phyloP scores from a whole-genome alignment of 1,140 invertebrate species.

The Wiebesia pumilae region DNA sequence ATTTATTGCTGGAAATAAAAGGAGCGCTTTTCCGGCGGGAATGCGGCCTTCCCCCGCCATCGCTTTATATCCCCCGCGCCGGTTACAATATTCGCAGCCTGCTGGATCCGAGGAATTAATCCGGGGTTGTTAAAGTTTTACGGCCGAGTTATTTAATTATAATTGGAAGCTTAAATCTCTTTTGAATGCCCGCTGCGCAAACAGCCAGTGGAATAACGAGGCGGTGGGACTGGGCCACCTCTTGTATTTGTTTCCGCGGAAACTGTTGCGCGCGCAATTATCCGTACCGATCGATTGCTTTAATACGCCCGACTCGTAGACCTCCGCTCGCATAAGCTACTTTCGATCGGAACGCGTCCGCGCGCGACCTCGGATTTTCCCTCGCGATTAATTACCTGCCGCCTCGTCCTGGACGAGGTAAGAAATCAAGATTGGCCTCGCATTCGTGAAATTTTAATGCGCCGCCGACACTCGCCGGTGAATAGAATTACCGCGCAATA shows the following conservation, averaged over 20 bases:
- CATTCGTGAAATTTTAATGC: slow-evolving; percentile 11
- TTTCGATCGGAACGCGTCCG: too few species aligned
- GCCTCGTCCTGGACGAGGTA: background rate
- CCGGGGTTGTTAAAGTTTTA: background rate
- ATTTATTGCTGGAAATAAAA: slow-evolving; percentile 19
- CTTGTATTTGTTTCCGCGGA: background rate
- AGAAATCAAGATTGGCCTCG: slow-evolving; percentile 8
- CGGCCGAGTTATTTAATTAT: slow-evolving; percentile 2
- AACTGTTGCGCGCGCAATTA: background rate
- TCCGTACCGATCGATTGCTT: background rate
- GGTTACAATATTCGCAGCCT: too few species aligned
- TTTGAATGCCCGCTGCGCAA: background rate
- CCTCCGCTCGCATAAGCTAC: too few species aligned
- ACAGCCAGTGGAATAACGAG: background rate
- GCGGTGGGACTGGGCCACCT: background rate
- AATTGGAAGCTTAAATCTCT: background rate
- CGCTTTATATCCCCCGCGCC: background rate
- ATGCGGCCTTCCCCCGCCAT: background rate
- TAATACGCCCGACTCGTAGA: background rate
- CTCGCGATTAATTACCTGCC: background rate
- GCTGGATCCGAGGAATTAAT: slow-evolving; percentile 8
- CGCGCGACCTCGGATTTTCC: background rate
- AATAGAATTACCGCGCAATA: slow-evolving; percentile 9
- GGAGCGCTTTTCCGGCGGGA: background rate
- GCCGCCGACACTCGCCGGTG: background rate